Percentiles rank a stretch among this genome's conserved stretches.
Conservation (phyloP, 2,797 vertebrate genomes). For the Limnodromus scolopaceus region DNA sequence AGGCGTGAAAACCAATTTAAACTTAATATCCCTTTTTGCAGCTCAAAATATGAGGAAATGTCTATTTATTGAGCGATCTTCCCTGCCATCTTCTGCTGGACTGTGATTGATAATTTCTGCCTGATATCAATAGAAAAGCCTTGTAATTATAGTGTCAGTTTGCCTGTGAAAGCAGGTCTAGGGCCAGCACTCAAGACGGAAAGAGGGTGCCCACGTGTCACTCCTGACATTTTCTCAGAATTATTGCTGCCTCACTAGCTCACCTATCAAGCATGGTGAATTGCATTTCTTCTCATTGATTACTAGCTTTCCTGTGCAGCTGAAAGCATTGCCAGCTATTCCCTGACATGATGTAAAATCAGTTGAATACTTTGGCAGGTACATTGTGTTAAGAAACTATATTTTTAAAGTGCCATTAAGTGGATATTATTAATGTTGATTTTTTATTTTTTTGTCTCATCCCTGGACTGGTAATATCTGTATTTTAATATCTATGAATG, state of each 20-base stretch:
- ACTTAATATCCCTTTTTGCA: background rate
- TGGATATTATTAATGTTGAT: background rate
- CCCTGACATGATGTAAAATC: constrained; percentile 42
- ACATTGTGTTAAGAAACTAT: background rate
- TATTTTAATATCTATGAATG: background rate
- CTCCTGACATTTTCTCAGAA: constrained; percentile 15
- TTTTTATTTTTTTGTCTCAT: background rate
- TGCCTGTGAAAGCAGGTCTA: background rate
- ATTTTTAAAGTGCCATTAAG: constrained; percentile 44
- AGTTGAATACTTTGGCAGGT: background rate
- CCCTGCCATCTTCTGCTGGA: background rate
- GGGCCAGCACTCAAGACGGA: background rate
- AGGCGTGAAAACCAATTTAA: background rate
- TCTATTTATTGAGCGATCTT: background rate
- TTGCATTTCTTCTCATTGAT: constrained; percentile 49
- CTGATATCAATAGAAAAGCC: background rate
- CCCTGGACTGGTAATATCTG: background rate
- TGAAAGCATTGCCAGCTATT: constrained; percentile 10
- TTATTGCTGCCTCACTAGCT: background rate
- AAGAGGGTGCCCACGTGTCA: background rate
- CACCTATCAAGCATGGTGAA: constrained; percentile 29
- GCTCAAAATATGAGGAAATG: background rate
- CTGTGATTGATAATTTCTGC: background rate
- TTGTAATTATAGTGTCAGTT: background rate
- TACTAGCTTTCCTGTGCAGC: constrained; percentile 5